Percentiles rank a stretch among this genome's conserved stretches.
phyloP scores from a whole-genome alignment of 2,888 invertebrate species.

The Dryobotodes eremita region DNA sequence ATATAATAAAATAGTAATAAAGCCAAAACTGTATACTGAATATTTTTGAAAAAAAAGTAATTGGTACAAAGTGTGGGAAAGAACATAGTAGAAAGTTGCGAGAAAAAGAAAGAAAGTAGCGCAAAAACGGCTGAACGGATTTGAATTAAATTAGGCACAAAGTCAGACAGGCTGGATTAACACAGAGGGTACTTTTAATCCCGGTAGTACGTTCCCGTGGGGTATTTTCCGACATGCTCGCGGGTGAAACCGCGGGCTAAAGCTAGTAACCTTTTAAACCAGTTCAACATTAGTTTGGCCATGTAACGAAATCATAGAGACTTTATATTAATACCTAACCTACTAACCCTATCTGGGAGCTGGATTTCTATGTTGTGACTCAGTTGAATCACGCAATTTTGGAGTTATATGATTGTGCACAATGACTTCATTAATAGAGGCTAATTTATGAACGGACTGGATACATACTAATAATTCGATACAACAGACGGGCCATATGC shows the following conservation, averaged over 20 bases:
- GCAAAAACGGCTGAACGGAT: no score
- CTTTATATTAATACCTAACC: neutral
- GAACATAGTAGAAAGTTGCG: no score
- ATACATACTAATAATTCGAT: slow-evolving; percentile 8
- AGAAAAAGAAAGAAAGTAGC: no score
- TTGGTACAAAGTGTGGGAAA: no score
- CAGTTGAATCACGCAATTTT: neutral
- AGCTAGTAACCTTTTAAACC: neutral
- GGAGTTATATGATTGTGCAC: neutral
- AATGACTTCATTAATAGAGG: neutral
- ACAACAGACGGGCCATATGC: slow-evolving; percentile 41
- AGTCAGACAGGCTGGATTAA: no score
- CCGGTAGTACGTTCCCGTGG: neutral
- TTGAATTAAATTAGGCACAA: neutral
- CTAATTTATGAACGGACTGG: neutral
- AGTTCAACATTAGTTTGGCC: neutral
- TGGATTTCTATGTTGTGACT: neutral
- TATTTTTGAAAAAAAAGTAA: no score
- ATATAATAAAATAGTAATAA: no score
- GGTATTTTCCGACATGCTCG: no score
- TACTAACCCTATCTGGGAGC: neutral
- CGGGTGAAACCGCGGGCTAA: neutral
- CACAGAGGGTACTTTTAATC: neutral
- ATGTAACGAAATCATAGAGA: neutral
- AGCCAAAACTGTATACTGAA: no score